These are phyloP conservation scores for Columba livia DNA, from an alignment of 2,113 vertebrate species.

Conservation along the genomic window DNA sequence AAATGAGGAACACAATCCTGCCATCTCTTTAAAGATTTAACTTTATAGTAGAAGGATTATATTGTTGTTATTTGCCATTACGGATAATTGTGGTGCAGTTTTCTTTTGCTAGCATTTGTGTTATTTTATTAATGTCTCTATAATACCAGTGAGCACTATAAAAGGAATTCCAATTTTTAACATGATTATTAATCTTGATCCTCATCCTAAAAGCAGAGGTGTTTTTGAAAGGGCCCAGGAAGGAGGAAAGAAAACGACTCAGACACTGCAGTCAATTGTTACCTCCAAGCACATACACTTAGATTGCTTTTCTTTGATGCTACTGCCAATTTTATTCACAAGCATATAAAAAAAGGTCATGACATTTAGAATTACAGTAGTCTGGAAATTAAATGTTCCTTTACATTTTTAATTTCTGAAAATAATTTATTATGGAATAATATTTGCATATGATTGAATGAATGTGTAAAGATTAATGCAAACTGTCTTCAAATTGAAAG, in stretches of 20 bases:
- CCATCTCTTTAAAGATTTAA: constrained; percentile 3
- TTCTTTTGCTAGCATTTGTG: background rate
- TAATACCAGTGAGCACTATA: background rate
- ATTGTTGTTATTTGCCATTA: constrained; percentile 15
- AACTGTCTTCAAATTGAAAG: constrained; percentile 26
- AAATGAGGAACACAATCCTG: background rate
- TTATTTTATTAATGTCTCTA: background rate
- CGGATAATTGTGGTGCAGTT: background rate
- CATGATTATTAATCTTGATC: constrained; percentile 12
- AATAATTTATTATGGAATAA: constrained; percentile 38
- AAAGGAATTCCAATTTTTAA: constrained; percentile 23
- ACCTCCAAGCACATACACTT: constrained; percentile 9
- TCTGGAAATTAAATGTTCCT: constrained; percentile 62
- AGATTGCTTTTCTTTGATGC: constrained; percentile 32
- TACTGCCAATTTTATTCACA: constrained; percentile 51
- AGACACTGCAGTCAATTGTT: background rate
- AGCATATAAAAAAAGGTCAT: constrained; percentile 20
- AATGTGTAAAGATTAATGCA: constrained; percentile 44
- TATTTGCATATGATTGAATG: constrained; percentile 41
- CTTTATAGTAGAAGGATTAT: background rate
- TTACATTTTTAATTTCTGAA: constrained; percentile 67
- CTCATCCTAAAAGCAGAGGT: background rate
- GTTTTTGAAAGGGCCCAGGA: background rate
- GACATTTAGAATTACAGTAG: constrained; percentile 62
- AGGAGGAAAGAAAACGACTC: background rate